Evolutionary conservation across 2,113 vertebrate genomes (phyloP).

Genomic region (Cricetomys ansorgei): DNA sequence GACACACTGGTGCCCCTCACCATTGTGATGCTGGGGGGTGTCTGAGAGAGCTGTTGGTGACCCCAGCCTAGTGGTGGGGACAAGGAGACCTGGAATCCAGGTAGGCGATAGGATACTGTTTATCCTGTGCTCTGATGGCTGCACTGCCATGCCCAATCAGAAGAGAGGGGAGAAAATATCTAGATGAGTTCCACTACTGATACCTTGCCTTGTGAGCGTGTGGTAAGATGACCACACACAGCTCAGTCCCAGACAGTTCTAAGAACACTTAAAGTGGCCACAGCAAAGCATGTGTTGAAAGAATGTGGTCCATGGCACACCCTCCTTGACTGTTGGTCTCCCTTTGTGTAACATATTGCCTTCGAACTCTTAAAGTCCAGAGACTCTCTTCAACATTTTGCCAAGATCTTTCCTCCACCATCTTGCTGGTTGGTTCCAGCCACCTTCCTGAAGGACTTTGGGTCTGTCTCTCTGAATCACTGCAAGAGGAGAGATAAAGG

Average conservation of each 20-base stretch:
- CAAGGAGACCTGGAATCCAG: background rate
- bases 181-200: background rate
- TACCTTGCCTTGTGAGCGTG: background rate
- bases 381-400: background rate
- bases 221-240: background rate
- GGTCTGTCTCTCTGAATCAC: background rate
- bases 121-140: background rate
- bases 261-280: background rate
- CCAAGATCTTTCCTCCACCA: background rate
- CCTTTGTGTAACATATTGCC: background rate
- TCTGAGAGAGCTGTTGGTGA: background rate
- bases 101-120: no score
- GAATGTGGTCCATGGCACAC: background rate
- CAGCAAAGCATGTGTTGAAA: background rate
- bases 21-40: background rate
- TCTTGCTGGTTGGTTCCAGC: background rate
- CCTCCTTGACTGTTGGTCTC: background rate
- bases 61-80: background rate
- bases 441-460: background rate
- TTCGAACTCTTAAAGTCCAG: background rate
- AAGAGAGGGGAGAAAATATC: background rate
- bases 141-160: background rate
- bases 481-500: background rate
- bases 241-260: background rate
- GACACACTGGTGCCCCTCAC: background rate